phyloP scores from a whole-genome alignment of 2,797 vertebrate species.

The Alectoris magna region DNA sequence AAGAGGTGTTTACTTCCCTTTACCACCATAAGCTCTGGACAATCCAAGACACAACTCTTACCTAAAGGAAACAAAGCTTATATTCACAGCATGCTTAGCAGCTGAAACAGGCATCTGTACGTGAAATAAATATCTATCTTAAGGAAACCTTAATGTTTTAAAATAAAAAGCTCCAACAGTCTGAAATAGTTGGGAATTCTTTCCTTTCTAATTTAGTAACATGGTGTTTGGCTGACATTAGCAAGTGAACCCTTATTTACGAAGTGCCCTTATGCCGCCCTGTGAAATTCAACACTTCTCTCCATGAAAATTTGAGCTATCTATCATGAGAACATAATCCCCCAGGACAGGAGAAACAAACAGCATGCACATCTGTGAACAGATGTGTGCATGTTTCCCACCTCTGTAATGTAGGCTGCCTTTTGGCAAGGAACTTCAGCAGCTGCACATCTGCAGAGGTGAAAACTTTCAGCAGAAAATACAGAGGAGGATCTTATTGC shows the following conservation, averaged over 20 bases:
- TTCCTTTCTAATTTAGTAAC: not conserved
- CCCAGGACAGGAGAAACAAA: not conserved
- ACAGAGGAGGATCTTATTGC: conserved; percentile 13
- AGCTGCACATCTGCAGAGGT: conserved; percentile 66
- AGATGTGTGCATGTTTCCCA: conserved; percentile 30
- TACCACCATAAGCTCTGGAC: not conserved
- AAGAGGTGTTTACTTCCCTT: not conserved
- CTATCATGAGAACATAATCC: not conserved
- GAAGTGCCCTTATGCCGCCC: not conserved
- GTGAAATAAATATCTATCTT: not conserved
- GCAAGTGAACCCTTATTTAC: not conserved
- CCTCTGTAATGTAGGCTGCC: not conserved
- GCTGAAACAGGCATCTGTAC: not conserved
- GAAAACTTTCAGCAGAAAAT: conserved; percentile 45
- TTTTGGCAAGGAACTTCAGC: conserved; percentile 51
- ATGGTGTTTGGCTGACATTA: not conserved
- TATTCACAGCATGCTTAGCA: not conserved
- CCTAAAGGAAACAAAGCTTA: not conserved
- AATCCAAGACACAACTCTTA: not conserved
- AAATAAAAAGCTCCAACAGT: not conserved
- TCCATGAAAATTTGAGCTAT: not conserved
- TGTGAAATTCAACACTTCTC: conserved; percentile 28
- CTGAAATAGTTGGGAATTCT: not conserved
- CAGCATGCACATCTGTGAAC: conserved; percentile 21
- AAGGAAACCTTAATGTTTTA: not conserved